Conservation (phyloP, 2,797 vertebrate genomes). For the Melanogrammus aeglefinus region DNA sequence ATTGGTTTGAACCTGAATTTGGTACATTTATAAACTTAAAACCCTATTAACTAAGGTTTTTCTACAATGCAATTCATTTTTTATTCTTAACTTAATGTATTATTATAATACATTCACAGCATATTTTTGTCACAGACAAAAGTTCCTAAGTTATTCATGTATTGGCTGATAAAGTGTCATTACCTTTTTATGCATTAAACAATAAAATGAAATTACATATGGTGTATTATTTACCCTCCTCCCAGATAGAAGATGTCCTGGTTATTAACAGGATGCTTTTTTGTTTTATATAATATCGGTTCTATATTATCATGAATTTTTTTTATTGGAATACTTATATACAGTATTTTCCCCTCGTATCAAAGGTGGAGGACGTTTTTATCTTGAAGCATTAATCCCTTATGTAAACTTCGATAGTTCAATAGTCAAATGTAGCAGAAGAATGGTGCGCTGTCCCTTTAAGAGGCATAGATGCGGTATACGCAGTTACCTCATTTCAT, state of each 20-base stretch:
- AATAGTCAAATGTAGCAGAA: background rate
- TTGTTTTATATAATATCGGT: background rate
- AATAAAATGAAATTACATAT: background rate
- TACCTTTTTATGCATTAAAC: background rate
- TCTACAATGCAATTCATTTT: too few relatives aligned
- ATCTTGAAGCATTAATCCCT: background rate
- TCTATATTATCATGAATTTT: background rate
- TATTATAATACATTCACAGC: background rate
- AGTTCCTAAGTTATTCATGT: background rate
- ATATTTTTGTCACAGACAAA: background rate
- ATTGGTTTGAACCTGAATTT: too few relatives aligned
- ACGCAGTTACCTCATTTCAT: conserved; percentile 62
- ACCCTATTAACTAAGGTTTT: too few relatives aligned
- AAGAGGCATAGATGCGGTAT: conserved; percentile 66
- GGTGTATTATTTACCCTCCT: background rate
- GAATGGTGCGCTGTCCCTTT: conserved; percentile 64
- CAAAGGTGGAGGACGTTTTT: background rate
- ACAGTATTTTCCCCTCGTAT: background rate
- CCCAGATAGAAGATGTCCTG: background rate
- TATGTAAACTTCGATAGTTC: background rate
- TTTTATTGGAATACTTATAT: background rate
- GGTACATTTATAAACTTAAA: too few relatives aligned
- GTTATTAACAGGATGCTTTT: background rate
- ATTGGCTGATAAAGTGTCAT: background rate
- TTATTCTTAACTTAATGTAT: background rate